A percentile compares a stretch with the other conserved stretches of the same genome.
These are phyloP conservation scores for Lemur catta DNA, from an alignment of 2,797 vertebrate species.

Conservation along the genomic window DNA sequence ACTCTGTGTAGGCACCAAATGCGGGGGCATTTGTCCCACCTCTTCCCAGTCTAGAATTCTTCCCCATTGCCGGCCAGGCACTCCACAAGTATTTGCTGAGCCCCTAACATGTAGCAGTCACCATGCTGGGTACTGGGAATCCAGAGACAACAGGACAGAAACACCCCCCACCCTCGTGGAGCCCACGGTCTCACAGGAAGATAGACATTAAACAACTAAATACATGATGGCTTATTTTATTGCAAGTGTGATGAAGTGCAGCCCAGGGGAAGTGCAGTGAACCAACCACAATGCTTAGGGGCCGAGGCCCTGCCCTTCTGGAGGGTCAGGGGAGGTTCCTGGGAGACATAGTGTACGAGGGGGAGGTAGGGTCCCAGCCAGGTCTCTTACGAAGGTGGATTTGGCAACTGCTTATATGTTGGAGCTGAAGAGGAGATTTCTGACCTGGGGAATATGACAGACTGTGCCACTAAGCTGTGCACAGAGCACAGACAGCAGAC, in stretches of 20 bases:
- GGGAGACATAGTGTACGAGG: background rate
- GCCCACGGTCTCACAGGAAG: background rate
- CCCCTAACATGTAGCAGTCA: background rate
- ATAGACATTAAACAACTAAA: background rate
- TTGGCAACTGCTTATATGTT: background rate
- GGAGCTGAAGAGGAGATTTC: background rate
- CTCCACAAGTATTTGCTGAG: background rate
- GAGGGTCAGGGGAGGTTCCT: background rate
- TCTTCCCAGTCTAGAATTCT: background rate
- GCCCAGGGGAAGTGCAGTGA: background rate
- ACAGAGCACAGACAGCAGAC: background rate
- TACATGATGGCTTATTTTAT: background rate
- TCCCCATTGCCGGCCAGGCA: background rate
- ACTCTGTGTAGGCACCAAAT: background rate
- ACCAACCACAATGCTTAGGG: background rate
- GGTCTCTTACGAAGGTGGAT: background rate
- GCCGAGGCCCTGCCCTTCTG: background rate
- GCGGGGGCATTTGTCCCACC: background rate
- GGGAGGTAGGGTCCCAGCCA: background rate
- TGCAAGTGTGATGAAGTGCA: background rate
- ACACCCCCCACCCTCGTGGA: background rate
- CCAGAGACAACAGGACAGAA: background rate
- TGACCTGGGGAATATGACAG: background rate
- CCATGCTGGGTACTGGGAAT: background rate
- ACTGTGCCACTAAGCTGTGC: rapidly evolving